Base-by-base conservation (phyloP, 1,140 invertebrate genomes). In the Tetragnatha versicolor region DNA sequence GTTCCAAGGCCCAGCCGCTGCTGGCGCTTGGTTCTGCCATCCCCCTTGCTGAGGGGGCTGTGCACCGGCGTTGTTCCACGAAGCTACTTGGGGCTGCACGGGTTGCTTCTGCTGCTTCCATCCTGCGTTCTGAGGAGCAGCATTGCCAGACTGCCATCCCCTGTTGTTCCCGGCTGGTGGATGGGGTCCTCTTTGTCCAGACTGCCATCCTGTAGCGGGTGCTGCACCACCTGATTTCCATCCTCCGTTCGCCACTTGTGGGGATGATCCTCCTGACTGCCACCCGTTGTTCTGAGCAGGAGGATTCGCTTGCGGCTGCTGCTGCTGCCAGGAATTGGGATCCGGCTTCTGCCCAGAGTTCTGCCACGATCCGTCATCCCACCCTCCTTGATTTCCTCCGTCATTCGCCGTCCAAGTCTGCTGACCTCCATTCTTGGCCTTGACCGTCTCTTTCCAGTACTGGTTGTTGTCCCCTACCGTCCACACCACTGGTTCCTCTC, bases 401-500 rank as follows among this genome's bases (percentile, higher is more conserved):
- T 33, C 25, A 29, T 39, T 72, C 45, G 53, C 49, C 69, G 42
- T 5, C n/a, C 55, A 33, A 31, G 17, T 9, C 55, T 31, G 20
- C 7, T 14, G 10, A 12, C 37, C 37, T 4, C 61, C 37, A 39
- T 65, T 42, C 25, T 7, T n/a, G 9, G 17, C 22, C n/a, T 12
- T 14, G 10, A 65, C 29, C 33, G 73, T 42, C 55, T 65, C 73
- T 29, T 77, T 77, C 73, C 73, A 77, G 4, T 45, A 77, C 31
- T 77, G 73, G 55, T 77, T 77, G 42, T 65, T 79, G 22, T 77
- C 73, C 7, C 76, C 76, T 10, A 79, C 53, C 2, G 49, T 79
- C 76, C 76, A 79, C 17, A 79, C 76, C 45, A 58, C 76, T 33
- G 76, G 76, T 7, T 79, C 76, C 2, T 31, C 33, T n/a, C 65